phyloP scores from a whole-genome alignment of 2,113 vertebrate species.

The Columba janthina region DNA sequence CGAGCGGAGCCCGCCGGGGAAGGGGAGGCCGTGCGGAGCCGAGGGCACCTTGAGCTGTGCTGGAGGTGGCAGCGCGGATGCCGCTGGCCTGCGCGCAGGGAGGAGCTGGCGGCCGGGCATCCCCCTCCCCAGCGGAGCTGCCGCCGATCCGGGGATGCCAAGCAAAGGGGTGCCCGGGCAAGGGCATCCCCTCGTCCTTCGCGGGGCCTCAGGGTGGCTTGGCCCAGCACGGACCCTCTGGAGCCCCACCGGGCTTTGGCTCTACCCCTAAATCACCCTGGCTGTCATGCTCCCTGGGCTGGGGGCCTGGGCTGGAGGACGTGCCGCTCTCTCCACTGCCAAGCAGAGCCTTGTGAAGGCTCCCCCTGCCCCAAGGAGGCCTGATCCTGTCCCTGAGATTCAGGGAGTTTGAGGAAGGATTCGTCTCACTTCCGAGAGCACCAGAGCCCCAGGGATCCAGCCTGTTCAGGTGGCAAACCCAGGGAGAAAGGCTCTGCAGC shows the following conservation, averaged over 20 bases:
- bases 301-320: background rate
- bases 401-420: background rate
- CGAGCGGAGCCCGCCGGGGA: no score
- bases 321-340: no score
- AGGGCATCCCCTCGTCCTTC: slow-evolving; percentile 30
- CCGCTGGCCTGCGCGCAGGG: background rate
- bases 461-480: background rate
- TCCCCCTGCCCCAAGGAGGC: no score
- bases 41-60: slow-evolving; percentile 60
- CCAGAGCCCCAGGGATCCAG: background rate
- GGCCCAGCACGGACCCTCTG: background rate
- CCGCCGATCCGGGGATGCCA: background rate
- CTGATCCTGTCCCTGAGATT: no score
- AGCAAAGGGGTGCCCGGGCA: background rate
- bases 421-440: background rate
- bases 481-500: background rate
- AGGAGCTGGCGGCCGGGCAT: background rate
- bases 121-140: background rate
- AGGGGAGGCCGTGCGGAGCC: background rate
- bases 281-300: background rate
- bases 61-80: background rate
- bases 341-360: no score
- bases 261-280: background rate
- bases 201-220: background rate
- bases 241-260: background rate